phyloP scores from a whole-genome alignment of 1,140 invertebrate genomes.

The Choristoneura fumiferana region DNA sequence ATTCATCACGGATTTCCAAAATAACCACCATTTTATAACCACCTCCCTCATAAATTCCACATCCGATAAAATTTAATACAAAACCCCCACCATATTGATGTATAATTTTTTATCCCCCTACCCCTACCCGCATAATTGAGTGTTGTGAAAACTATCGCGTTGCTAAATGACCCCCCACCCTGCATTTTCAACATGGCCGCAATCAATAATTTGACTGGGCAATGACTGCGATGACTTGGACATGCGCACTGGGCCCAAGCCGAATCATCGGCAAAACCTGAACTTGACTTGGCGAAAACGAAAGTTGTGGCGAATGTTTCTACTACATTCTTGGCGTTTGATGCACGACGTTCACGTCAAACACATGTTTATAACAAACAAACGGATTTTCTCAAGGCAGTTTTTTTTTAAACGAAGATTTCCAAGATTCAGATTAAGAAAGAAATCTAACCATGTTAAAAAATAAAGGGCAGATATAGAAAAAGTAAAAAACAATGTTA shows the following conservation, averaged over 20 bases:
- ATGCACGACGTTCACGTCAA: not conserved
- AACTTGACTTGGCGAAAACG: conserved; percentile 78
- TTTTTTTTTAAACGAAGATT: not conserved
- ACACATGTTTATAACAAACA: not conserved
- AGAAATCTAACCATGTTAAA: not conserved
- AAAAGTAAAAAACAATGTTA: not conserved
- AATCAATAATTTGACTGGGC: conserved; percentile 77
- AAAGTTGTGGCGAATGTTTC: conserved; percentile 76
- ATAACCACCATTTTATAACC: conserved; percentile 14
- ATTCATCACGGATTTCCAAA: conserved; percentile 29
- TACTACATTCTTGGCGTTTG: conserved; percentile 71
- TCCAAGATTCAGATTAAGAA: not conserved
- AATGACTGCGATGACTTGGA: conserved; percentile 76
- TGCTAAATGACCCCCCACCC: conserved; percentile 71
- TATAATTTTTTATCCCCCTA: conserved; percentile 63
- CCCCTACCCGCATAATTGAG: conserved; percentile 69
- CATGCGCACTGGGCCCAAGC: conserved; percentile 55
- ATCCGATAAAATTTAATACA: conserved; percentile 72
- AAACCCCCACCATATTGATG: conserved; percentile 71
- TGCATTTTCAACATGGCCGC: conserved; percentile 72
- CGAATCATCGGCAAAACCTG: conserved; percentile 74
- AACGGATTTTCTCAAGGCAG: not conserved
- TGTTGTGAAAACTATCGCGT: conserved; percentile 76
- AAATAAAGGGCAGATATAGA: not conserved
- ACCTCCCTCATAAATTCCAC: conserved; percentile 56